phyloP scores from a whole-genome alignment of 2,113 vertebrate species.

The Mormyrus iriodes region DNA sequence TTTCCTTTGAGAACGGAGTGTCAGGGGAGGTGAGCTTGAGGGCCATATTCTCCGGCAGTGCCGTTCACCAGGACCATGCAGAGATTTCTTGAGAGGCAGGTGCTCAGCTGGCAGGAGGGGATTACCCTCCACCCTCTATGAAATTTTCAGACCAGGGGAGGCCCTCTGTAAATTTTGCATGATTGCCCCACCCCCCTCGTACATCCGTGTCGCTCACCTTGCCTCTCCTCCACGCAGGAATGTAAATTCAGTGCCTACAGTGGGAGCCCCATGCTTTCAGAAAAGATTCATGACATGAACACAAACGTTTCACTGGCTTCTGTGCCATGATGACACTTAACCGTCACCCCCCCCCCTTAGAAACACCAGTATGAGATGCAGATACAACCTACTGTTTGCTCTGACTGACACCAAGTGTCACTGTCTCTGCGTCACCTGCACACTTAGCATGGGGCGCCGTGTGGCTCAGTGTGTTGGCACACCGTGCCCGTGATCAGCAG shows the following conservation, averaged over 20 bases:
- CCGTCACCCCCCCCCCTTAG: background rate
- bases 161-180: too few species aligned
- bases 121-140: background rate
- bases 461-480: background rate
- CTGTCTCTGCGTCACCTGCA: background rate
- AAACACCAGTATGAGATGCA: background rate
- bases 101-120: background rate
- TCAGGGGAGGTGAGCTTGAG: background rate
- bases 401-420: background rate
- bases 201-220: background rate
- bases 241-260: background rate
- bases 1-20: too few species aligned
- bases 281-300: background rate
- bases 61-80: background rate
- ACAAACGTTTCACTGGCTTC: background rate
- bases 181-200: too few species aligned
- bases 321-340: background rate
- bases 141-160: background rate
- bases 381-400: background rate
- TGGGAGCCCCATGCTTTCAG: background rate
- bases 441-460: background rate
- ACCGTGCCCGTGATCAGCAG: background rate
- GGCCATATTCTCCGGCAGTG: background rate
- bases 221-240: background rate
- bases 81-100: background rate